These are phyloP conservation scores for Anomalospiza imberbis DNA, from an alignment of 2,797 vertebrate species.

Conservation along the genomic window DNA sequence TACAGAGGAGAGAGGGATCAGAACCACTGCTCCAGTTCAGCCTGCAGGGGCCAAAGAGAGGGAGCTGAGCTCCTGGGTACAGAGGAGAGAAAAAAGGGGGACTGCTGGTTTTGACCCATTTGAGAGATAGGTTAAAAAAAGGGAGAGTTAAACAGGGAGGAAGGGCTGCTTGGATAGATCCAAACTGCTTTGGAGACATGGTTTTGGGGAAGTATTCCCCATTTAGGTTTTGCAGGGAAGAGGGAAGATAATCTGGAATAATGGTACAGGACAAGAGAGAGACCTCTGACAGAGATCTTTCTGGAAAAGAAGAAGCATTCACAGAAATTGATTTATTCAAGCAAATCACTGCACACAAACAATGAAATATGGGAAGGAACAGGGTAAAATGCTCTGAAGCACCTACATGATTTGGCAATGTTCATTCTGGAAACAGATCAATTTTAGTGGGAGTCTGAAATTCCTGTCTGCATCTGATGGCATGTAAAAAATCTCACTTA, in stretches of 20 bases:
- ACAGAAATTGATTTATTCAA: background rate
- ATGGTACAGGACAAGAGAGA: background rate
- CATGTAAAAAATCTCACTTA: background rate
- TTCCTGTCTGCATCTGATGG: background rate
- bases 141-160: background rate
- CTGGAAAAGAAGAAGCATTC: background rate
- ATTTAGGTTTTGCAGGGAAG: background rate
- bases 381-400: background rate
- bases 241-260: background rate
- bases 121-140: background rate
- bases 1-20: too few species aligned
- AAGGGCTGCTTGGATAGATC: background rate
- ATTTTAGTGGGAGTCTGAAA: slow-evolving; percentile 14
- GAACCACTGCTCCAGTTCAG: background rate
- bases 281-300: background rate
- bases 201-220: background rate
- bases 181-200: background rate
- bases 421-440: background rate
- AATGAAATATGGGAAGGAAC: background rate
- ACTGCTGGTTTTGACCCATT: accelerated
- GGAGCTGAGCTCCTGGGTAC: background rate
- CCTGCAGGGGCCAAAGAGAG: background rate
- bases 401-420: slow-evolving; percentile 12
- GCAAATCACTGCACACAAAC: background rate
- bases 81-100: too few species aligned